Conservation (phyloP, 2,113 vertebrate species). For the Mohoua ochrocephala region DNA sequence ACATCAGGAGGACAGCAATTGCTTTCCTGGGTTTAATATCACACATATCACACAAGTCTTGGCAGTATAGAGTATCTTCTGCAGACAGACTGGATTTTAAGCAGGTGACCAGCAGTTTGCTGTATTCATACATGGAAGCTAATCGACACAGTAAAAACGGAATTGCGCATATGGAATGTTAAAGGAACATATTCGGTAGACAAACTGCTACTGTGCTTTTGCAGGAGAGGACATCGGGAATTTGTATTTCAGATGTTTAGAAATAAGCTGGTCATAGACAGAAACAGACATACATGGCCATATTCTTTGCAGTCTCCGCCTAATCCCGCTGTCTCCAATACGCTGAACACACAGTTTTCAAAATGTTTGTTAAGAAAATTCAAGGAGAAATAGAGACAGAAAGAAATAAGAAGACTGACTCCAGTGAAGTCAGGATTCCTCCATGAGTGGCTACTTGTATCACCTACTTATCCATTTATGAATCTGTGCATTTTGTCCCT, state of each 20-base stretch:
- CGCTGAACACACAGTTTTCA: neutral
- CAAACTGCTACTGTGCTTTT: neutral
- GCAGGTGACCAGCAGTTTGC: neutral
- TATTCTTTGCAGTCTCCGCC: neutral
- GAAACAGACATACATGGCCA: neutral
- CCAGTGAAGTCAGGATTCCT: neutral
- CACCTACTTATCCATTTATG: neutral
- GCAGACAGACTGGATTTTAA: neutral
- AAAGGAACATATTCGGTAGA: neutral
- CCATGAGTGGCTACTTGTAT: neutral
- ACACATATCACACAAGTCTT: neutral
- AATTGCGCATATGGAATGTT: neutral
- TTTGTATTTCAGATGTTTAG: neutral
- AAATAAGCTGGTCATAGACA: neutral
- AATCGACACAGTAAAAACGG: neutral
- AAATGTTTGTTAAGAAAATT: neutral
- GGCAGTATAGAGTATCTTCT: neutral
- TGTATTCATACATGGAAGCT: neutral
- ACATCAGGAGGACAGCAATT: neutral
- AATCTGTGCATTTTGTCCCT: neutral
- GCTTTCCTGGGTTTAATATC: neutral
- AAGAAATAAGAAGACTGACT: neutral
- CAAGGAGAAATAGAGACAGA: neutral
- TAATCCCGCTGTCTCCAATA: neutral
- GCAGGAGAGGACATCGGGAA: neutral